Conservation (phyloP, 2,888 invertebrate genomes). For the Philereme vetulata region DNA sequence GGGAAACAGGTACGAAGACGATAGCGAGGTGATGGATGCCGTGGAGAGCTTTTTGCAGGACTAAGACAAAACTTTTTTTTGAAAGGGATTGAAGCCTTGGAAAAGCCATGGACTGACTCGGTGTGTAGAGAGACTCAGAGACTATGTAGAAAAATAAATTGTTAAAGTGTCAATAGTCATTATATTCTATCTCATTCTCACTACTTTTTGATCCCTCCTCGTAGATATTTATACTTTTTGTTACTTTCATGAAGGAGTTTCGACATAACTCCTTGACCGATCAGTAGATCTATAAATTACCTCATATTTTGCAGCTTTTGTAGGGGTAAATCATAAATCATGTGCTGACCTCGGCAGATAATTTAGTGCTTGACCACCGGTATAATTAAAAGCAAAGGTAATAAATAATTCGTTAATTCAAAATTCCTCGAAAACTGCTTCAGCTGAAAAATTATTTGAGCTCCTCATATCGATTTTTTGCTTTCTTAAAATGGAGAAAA, state of each 20-base stretch:
- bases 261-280: slow-evolving; percentile 52
- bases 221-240: slow-evolving; percentile 8
- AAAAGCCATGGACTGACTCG: too few relatives aligned
- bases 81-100: too few relatives aligned
- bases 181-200: too few relatives aligned
- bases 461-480: slow-evolving; percentile 1
- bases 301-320: slow-evolving; percentile 42
- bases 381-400: neutral
- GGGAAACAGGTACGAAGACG: too few relatives aligned
- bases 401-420: slow-evolving; percentile 1
- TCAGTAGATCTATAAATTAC: slow-evolving; percentile 45
- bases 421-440: neutral
- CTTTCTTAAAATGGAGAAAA: neutral
- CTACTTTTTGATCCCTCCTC: too few relatives aligned
- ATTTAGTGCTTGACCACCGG: slow-evolving; percentile 24
- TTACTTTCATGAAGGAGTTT: slow-evolving; percentile 36
- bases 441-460: neutral
- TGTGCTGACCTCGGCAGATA: slow-evolving; percentile 49
- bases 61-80: too few relatives aligned
- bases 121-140: too few relatives aligned
- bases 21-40: too few relatives aligned
- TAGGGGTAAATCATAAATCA: slow-evolving; percentile 53
- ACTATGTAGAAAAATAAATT: too few relatives aligned
- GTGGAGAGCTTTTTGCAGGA: too few relatives aligned
- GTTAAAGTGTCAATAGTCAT: too few relatives aligned